A percentile compares a stretch with the other conserved stretches of the same genome.
Conservation (phyloP, 2,888 invertebrate species). For the Apamea crenata region DNA sequence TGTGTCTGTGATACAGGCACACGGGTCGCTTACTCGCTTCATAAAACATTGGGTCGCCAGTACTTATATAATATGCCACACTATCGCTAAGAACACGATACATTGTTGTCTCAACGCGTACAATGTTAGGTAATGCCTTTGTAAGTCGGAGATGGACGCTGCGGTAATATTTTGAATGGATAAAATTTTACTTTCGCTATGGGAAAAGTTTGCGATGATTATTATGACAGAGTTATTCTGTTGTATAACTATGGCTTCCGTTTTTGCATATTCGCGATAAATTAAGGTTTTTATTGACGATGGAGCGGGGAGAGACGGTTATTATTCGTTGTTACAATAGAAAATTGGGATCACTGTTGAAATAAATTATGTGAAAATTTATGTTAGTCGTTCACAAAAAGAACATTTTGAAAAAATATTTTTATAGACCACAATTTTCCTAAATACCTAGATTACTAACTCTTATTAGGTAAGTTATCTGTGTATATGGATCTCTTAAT, state of each 20-base stretch:
- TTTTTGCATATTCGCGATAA: conserved; percentile 10
- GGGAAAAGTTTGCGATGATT: conserved; percentile 56
- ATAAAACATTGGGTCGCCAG: conserved; percentile 50
- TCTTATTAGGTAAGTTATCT: background rate
- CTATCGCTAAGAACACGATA: conserved; percentile 37
- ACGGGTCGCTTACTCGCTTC: conserved; percentile 25
- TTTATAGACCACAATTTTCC: background rate
- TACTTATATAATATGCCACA: conserved; percentile 54
- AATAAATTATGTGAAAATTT: background rate
- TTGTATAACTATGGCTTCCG: conserved; percentile 19
- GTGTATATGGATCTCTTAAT: background rate
- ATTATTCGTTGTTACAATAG: background rate
- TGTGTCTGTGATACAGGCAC: conserved; percentile 22
- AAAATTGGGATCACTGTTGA: no score
- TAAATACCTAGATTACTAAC: background rate
- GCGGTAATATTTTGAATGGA: conserved; percentile 30
- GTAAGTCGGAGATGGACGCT: conserved; percentile 44
- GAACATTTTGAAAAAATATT: background rate
- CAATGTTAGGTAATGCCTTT: conserved; percentile 36
- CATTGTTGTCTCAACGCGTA: conserved; percentile 38
- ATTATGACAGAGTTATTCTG: conserved; percentile 51
- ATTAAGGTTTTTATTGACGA: conserved; percentile 9
- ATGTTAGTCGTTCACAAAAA: background rate
- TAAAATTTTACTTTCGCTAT: conserved; percentile 63
- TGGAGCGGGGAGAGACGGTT: background rate